Base-by-base conservation (phyloP, 2,888 invertebrate genomes). In the Drosophila macrospina region DNA sequence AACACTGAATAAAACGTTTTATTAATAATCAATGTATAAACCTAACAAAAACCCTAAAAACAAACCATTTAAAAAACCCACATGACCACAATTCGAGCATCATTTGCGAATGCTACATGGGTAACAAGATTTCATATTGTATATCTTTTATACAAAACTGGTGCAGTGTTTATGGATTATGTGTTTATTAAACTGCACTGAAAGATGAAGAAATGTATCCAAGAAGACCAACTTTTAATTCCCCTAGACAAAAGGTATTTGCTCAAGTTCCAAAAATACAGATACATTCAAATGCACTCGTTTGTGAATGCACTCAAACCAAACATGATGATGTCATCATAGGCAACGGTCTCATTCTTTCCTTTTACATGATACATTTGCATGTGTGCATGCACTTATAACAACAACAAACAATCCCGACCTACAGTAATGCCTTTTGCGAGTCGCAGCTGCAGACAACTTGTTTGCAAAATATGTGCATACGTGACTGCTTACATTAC, bases 381-480 rank as follows among this genome's bases (percentile, higher is more conserved):
- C 20, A 51, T 28, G 42, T 20, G 20, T 10, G 4, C 11, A 32
- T 37, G 36, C 11, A 36, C 20, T 20, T 32, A 44, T 16, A 28
- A 37, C 47, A 55, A 55, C 54, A 60, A 32, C 39, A 51, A 39
- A 61, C 28, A 39, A 52, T 45, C 42, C 47, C 47, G 48, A 67
- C 47, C 44, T 67, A 60, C 47, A 52, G 44, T 55, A 54, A 65
- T 65, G 56, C 34, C 66, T 47, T 30, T 41, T 45, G 51, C 51
- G 44, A 57, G 42, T 50, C 54, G 36, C 20, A 54, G 55, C 10
- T 62, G 51, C 69, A 68, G 68, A 68, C 69, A 68, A 52, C 47
- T 41, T 39, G 60, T 42, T 44, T 50, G 51, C 32, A 34, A 34
- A 37, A 37, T 61, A 61, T 60, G 64, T 47, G 39, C 36, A 56